Conservation (phyloP, 2,797 vertebrate genomes). For the Squalus acanthias region DNA sequence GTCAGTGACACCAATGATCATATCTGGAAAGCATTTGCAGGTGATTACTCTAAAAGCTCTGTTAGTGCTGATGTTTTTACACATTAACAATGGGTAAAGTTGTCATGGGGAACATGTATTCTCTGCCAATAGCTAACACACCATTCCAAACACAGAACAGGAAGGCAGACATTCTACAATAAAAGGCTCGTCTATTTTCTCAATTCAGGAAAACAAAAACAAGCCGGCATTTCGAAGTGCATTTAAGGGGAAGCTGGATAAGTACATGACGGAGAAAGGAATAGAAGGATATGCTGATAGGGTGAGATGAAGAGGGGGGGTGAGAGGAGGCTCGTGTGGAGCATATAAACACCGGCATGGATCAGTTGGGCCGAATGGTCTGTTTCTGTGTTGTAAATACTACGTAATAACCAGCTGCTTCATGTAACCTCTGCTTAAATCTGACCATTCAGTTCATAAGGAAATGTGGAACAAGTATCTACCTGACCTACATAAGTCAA, state of each 20-base stretch:
- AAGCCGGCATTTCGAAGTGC: background rate
- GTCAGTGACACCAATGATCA: slow-evolving; percentile 26
- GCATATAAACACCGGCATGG: background rate
- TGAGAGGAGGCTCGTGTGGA: background rate
- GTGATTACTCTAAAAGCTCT: slow-evolving; percentile 26
- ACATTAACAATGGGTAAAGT: slow-evolving; percentile 34
- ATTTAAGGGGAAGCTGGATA: background rate
- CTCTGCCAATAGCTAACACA: background rate
- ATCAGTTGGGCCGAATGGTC: background rate
- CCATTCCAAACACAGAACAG: slow-evolving; percentile 19
- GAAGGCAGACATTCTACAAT: background rate
- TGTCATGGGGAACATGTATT: slow-evolving; percentile 10
- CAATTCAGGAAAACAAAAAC: background rate
- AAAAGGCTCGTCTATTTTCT: slow-evolving; percentile 1
- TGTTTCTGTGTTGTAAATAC: no score
- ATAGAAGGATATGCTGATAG: background rate
- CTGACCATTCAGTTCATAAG: background rate
- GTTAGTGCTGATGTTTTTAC: slow-evolving; percentile 21
- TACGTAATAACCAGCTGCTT: background rate
- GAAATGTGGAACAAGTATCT: no score
- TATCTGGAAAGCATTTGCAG: slow-evolving; percentile 25
- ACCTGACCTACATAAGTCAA: background rate
- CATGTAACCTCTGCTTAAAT: background rate
- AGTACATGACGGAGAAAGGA: background rate
- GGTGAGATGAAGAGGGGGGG: background rate